Percentiles rank a stretch among this genome's conserved stretches.
These are phyloP conservation scores for Conomelus anceps DNA, from an alignment of 2,888 invertebrate species.

Conservation along the genomic window DNA sequence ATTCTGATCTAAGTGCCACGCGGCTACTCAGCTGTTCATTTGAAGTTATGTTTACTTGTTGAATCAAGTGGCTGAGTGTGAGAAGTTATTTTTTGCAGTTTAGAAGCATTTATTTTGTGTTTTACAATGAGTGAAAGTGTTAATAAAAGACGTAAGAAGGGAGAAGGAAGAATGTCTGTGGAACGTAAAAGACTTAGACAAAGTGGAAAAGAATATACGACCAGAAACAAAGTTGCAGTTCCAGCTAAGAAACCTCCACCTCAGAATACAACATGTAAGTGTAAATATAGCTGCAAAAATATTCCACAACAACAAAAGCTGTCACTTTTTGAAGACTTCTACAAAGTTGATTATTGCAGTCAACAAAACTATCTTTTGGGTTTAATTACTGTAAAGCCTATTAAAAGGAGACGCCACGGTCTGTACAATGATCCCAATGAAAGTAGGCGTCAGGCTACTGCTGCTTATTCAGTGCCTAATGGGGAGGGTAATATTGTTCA, in stretches of 20 bases:
- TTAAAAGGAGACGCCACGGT: not conserved
- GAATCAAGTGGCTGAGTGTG: no score
- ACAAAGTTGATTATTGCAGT: not conserved
- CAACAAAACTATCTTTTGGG: not conserved
- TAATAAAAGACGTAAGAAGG: no score
- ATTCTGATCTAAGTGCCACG: no score
- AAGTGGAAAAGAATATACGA: not conserved
- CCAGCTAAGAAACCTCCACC: not conserved
- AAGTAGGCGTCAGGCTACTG: not conserved
- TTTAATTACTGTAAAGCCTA: not conserved
- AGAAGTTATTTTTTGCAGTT: no score
- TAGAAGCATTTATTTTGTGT: no score
- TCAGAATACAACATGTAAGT: not conserved
- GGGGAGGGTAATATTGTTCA: constrained; percentile 2
- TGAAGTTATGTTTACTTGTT: no score
- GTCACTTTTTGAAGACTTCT: not conserved
- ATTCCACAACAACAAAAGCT: not conserved
- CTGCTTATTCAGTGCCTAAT: not conserved
- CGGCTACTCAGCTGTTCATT: no score
- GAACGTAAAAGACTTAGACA: not conserved
- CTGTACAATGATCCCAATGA: not conserved
- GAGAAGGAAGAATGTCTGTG: not conserved
- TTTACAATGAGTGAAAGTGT: no score
- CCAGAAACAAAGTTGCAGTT: not conserved
- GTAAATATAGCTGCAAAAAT: constrained; percentile 1